phyloP scores from a whole-genome alignment of 2,797 vertebrate species.

The Trichosurus vulpecula region DNA sequence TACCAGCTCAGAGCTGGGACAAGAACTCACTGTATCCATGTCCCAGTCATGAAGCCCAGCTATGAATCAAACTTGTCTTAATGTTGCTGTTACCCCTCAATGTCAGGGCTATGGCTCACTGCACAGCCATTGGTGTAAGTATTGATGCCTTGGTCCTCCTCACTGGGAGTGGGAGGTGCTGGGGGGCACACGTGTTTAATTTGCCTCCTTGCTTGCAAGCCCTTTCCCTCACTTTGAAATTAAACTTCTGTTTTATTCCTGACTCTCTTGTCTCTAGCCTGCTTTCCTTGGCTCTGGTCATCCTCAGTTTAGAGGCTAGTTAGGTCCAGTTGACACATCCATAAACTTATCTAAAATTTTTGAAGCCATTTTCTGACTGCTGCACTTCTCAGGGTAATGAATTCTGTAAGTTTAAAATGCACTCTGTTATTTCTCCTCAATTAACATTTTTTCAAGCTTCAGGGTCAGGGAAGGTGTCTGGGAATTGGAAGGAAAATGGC shows the following conservation, averaged over 20 bases:
- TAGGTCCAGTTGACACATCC: not conserved
- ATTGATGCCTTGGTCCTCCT: not conserved
- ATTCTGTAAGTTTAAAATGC: not conserved
- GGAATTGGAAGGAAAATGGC: not conserved
- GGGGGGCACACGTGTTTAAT: not conserved
- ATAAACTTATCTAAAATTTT: not conserved
- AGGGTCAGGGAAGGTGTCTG: not conserved
- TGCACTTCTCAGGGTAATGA: not conserved
- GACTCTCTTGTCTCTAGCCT: not conserved
- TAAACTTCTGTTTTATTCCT: not conserved
- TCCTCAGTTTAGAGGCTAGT: not conserved
- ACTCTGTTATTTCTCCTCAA: not conserved
- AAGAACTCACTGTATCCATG: not conserved
- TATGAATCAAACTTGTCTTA: too few species aligned
- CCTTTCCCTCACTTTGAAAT: not conserved
- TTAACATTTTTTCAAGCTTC: not conserved
- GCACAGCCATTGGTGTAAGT: not conserved
- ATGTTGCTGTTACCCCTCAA: too few species aligned
- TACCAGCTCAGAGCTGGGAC: not conserved
- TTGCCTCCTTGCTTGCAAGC: not conserved
- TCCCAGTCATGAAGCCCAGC: too few species aligned
- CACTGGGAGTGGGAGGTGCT: not conserved
- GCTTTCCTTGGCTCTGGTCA: not conserved
- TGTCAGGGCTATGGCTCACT: not conserved
- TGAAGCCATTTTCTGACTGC: not conserved